Base-by-base conservation (phyloP, 2,888 invertebrate genomes). In the Drosophila kuntzei region DNA sequence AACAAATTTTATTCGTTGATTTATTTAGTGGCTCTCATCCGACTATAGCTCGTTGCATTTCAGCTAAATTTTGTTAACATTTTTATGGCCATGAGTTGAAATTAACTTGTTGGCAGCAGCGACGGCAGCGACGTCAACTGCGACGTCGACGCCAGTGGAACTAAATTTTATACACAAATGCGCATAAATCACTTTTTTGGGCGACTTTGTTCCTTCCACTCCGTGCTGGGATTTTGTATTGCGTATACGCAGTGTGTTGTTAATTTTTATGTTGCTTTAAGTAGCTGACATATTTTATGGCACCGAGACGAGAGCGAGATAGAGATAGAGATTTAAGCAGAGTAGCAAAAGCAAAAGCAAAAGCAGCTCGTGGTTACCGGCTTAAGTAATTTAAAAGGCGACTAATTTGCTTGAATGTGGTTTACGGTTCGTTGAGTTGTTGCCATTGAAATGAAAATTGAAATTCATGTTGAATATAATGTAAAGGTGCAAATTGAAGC, bases 181-280 rank as follows among this genome's bases (percentile, higher is more conserved):
- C 54, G 62, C 71, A 79, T 79, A 78, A 78, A 78, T 78, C 77
- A 77, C 67, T 60, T 71, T 63, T 64, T 60, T 46, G 47, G 44
- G 39, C n/a, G 54, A 32, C 46, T n/a, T n/a, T n/a, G n/a, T n/a
- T 46, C 29, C 25, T 20, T 12, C 41, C 20, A 20, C n/a, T 20
- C 7, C 12, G 14, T 12, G 58, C 18, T 41, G 41, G 46, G 43
- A 59, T 63, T 63, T 54, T 27, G 59, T 41, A 55, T 77, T 67
- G 63, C 76, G 76, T 76, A 72, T 76, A 76, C 77, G 77, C 76
- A 65, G 66, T 41, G 67, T 71, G 79, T 58, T 79, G 71, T 71
- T 79, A 71, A 79, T 79, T 78, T 75, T 79, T 71, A 76, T 75
- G 79, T 63, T 55, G 61, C 79, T 62, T 75, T 77, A 77, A 77